Evolutionary conservation across 2,888 invertebrate species (phyloP), one percentile per base, ranked within the genome.

Genomic region (Hypomecis punctinalis): DNA sequence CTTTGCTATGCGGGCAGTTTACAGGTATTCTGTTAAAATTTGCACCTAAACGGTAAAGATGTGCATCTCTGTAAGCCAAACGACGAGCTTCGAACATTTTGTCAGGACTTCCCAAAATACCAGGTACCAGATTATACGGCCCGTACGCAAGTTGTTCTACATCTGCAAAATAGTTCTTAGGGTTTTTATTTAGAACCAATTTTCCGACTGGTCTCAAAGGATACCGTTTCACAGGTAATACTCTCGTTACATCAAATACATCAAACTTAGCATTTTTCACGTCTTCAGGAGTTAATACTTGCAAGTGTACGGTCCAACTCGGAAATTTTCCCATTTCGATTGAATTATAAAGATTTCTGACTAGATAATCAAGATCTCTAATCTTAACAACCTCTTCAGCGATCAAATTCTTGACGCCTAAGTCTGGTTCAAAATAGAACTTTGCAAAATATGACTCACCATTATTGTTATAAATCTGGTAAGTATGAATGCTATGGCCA

Each of bases 401-500:
- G 0, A 6, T 0, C 0, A 56, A 81, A 84, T 96, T 96, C 83
- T 96, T 96, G 69, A 98, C 96, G 13, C 97, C 97, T 84, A 97
- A 98, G 81, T 97, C 95, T 8, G 97, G 97, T 93, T 96, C 96
- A 79, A 95, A 96, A 84, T 98, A 98, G 90, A 98, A 98, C 93
- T 98, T 97, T 72, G 97, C 96, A 81, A 96, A 98, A 70, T 95
- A 91, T 8, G 94, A 88, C 59, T 96, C 94, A 0, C 95, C 95
- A 5, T 94, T 86, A 11, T 91, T 93, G 85, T 98, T 98, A 7
- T 97, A 94, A 62, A 98, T 88, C 85, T 98, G 97, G 84, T 96
- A 98, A 0, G 98, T 97, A 82, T 98, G 98, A 0, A 97, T 97
- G 5, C 97, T 97, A 78, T 97, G 98, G 13, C 98, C 98, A 77